These are phyloP conservation scores for Imbricaverruca yamaguchii DNA, from an alignment of 2,888 invertebrate species.

Conservation along the genomic window DNA sequence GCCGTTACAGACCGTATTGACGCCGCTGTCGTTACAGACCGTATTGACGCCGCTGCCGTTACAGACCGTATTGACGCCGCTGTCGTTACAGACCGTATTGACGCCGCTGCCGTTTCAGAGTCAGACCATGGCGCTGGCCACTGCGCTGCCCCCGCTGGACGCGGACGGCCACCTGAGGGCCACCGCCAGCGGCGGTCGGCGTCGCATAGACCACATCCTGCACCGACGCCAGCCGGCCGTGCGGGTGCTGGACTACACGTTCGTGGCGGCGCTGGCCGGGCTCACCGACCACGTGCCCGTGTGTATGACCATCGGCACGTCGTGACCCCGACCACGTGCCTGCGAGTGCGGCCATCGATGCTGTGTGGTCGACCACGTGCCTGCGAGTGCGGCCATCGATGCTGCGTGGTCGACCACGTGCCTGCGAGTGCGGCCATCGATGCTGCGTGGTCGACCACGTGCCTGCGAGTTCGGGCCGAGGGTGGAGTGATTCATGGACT, in stretches of 20 bases:
- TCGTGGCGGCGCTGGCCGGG: constrained; percentile 22
- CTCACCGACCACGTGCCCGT: constrained; percentile 27
- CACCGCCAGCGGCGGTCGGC: constrained; percentile 22
- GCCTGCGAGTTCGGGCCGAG: too few species aligned
- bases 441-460: too few species aligned
- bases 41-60: too few species aligned
- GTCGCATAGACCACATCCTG: constrained; percentile 25
- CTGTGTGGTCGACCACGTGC: too few species aligned
- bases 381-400: too few species aligned
- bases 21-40: too few species aligned
- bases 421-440: too few species aligned
- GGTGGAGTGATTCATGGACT: too few species aligned
- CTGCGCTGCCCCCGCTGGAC: not conserved
- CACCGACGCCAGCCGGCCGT: not conserved
- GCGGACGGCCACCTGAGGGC: constrained; percentile 10
- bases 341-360: too few species aligned
- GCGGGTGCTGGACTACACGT: constrained; percentile 12
- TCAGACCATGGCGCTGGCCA: constrained; percentile 21
- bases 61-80: too few species aligned
- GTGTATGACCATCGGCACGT: constrained; percentile 23
- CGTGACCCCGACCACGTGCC: not conserved
- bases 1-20: too few species aligned
- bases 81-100: not conserved
- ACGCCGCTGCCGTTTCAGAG: constrained; percentile 6
- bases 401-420: too few species aligned